These are phyloP conservation scores for Cinara cedri DNA, from an alignment of 2,888 invertebrate genomes.

Conservation along the genomic window DNA sequence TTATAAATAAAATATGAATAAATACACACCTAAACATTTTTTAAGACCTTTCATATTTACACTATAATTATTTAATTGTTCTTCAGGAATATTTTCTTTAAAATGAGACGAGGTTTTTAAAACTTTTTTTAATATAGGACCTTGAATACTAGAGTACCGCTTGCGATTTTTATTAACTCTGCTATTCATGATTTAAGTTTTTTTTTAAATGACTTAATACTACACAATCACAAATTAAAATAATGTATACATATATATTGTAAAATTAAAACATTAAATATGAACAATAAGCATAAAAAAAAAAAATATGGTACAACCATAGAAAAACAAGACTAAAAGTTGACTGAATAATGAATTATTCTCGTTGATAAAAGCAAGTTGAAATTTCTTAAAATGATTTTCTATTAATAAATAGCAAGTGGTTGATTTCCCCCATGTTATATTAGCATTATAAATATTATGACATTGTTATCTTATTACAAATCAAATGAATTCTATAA, in stretches of 20 bases:
- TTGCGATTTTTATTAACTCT: conserved; percentile 37
- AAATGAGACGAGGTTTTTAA: conserved; percentile 39
- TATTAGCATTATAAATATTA: conserved; percentile 1
- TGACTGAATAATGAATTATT: not conserved
- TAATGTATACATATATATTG: not conserved
- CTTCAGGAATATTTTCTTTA: conserved; percentile 53
- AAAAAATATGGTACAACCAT: not conserved
- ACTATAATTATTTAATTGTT: conserved; percentile 27
- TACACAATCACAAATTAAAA: conserved; percentile 26
- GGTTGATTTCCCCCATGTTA: conserved; percentile 24
- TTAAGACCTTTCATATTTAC: conserved; percentile 23
- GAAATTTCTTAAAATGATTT: conserved; percentile 39
- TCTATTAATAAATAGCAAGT: conserved; percentile 49
- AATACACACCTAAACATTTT: conserved; percentile 41
- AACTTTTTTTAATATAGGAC: conserved; percentile 47
- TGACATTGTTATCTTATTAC: conserved; percentile 28
- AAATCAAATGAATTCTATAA: not conserved
- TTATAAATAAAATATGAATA: not conserved
- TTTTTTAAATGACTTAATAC: conserved; percentile 22
- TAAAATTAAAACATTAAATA: not conserved
- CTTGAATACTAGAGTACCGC: conserved; percentile 36
- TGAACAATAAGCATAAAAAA: not conserved
- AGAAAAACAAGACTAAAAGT: not conserved
- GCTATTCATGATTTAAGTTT: conserved; percentile 39
- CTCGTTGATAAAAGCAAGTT: conserved; percentile 31